Base-by-base conservation (phyloP, 2,113 vertebrate genomes). In the Cyprinodon tularosa region DNA sequence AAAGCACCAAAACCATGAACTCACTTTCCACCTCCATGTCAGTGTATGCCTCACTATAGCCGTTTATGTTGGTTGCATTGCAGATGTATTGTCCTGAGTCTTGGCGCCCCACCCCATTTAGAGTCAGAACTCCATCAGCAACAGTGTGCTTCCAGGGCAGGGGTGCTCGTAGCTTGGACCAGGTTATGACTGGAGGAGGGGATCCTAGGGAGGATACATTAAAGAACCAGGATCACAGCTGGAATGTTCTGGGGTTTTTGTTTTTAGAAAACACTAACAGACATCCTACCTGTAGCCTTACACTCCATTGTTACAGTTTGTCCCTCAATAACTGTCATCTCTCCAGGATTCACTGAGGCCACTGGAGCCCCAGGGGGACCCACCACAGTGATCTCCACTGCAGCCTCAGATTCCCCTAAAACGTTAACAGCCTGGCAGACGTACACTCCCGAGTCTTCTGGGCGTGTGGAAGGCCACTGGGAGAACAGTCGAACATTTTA, bases 51-150 rank as follows among this genome's bases (percentile, higher is more conserved):
- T 99, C 96, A 0, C 95, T 86, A n/a, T 86, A 95, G 12, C 98
- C 97, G 0, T 84, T 22, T 0, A 93, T 38, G 84, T 94, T 99
- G 67, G 94, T 97, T 40, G 97, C 97, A 0, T 99, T 99, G 81
- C 98, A 99, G 94, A 99, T 99, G 90, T 99, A 99, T 83, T 99
- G 96, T 40, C 98, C 98, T 0, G 97, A 99, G 90, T 99, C 98
- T 86, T 99, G 98, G 75, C 97, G 96, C 0, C 97, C 98, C 0
- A 95, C 95, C 0, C 86, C 93, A 22, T 91, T 96, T 88, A 99
- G 95, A 22, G 96, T 91, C 81, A 99, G 88, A 11, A 84, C 94
- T 69, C 95, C 85, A 0, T 94, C 95, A 10, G 73, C 90, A 62
- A 95, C 77, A 1, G 22, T 94, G 91, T 99, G 97, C 84, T 96